phyloP scores from a whole-genome alignment of 2,113 vertebrate species.

The Vidua macroura region DNA sequence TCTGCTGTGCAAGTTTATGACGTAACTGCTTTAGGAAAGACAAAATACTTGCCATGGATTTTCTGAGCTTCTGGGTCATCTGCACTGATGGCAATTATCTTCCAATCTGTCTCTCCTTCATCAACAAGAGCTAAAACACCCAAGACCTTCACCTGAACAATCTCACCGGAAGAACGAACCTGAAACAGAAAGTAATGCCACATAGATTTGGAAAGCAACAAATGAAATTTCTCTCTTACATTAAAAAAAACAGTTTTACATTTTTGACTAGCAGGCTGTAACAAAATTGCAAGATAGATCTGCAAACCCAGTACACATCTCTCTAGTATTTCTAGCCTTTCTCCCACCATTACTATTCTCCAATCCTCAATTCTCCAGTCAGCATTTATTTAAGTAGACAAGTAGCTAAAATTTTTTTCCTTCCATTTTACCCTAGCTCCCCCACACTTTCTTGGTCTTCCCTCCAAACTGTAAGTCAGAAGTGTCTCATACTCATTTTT shows the following conservation, averaged over 20 bases:
- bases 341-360: neutral
- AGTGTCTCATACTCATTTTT: neutral
- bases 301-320: neutral
- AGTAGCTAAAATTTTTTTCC: neutral
- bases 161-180: conserved; percentile 84
- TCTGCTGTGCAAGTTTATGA: neutral
- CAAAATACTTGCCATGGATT: conserved; percentile 80
- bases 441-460: neutral
- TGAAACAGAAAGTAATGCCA: conserved; percentile 62
- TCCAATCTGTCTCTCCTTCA: conserved; percentile 96
- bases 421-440: neutral
- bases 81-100: conserved; percentile 89
- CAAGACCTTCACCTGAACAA: conserved; percentile 92
- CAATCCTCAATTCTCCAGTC: neutral
- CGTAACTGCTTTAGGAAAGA: neutral
- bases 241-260: neutral
- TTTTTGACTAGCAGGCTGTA: neutral
- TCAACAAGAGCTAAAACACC: conserved; percentile 91
- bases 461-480: neutral
- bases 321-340: neutral
- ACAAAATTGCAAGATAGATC: neutral
- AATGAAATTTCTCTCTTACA: neutral
- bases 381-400: neutral
- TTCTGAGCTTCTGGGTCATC: conserved; percentile 88
- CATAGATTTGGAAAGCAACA: neutral